phyloP scores from a whole-genome alignment of 2,888 invertebrate species.

The Agrotis puta region DNA sequence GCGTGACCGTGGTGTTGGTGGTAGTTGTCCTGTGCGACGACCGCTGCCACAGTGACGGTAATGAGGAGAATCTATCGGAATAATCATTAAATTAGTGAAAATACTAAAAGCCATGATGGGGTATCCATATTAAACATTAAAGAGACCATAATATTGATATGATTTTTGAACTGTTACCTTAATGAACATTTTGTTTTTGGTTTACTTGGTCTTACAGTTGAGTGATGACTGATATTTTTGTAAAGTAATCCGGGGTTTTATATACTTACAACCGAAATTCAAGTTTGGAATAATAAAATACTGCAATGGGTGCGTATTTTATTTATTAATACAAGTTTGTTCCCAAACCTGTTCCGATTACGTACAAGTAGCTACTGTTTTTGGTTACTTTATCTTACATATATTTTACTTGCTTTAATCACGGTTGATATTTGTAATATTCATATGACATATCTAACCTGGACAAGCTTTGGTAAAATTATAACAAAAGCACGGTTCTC shows the following conservation, averaged over 20 bases:
- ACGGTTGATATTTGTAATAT: too few species aligned
- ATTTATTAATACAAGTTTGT: conserved; percentile 16
- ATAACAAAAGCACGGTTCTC: too few species aligned
- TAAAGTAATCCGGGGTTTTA: conserved; percentile 25
- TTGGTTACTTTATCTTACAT: background rate
- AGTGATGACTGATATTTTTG: conserved; percentile 39
- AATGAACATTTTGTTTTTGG: conserved; percentile 23
- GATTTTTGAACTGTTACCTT: conserved; percentile 17
- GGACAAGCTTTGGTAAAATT: too few species aligned
- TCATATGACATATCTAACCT: too few species aligned
- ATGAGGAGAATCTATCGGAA: conserved; percentile 29
- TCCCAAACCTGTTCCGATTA: conserved; percentile 26
- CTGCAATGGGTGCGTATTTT: conserved; percentile 4
- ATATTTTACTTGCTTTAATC: background rate
- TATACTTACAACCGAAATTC: conserved; percentile 30
- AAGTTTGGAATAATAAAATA: conserved; percentile 25
- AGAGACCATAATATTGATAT: too few species aligned
- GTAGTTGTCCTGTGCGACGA: conserved; percentile 49
- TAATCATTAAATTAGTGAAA: too few species aligned
- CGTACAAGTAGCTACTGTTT: conserved; percentile 5
- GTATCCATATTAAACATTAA: too few species aligned
- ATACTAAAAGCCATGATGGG: too few species aligned
- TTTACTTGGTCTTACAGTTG: conserved; percentile 4
- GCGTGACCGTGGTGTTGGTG: conserved; percentile 68
- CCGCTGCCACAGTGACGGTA: conserved; percentile 24